Conservation (phyloP, 2,888 invertebrate genomes). For the Drosophila imparisetae region DNA sequence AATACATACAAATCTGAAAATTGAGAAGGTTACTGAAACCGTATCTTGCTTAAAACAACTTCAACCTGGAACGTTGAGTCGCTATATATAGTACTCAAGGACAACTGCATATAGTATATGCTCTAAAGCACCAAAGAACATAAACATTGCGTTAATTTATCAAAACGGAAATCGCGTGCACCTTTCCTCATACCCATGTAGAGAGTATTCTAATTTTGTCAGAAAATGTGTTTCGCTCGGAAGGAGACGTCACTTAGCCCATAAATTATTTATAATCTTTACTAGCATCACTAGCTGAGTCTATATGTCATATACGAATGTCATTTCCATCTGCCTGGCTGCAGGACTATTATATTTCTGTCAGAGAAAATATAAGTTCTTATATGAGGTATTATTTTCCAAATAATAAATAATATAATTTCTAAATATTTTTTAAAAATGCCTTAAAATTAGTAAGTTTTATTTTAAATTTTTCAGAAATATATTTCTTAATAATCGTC, state of each 20-base stretch:
- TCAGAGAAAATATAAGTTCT: neutral
- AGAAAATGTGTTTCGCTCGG: neutral
- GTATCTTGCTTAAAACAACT: neutral
- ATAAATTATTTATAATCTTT: neutral
- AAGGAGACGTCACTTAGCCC: neutral
- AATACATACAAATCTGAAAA: neutral
- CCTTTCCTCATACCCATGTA: constrained; percentile 4
- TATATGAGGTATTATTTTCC: neutral
- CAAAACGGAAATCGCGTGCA: constrained; percentile 63
- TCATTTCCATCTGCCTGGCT: neutral
- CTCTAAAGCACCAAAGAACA: constrained; percentile 13
- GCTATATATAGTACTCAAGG: constrained; percentile 67
- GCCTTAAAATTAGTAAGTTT: neutral
- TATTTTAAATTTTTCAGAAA: neutral
- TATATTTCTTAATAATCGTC: neutral
- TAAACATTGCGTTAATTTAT: constrained; percentile 65
- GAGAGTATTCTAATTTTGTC: neutral
- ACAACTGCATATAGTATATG: constrained; percentile 32
- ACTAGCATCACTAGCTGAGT: neutral
- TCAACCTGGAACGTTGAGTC: constrained; percentile 13
- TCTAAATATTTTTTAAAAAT: neutral
- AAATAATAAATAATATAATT: neutral
- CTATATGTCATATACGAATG: neutral
- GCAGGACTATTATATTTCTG: neutral
- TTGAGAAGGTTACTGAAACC: neutral